phyloP scores from a whole-genome alignment of 64 coral and sea anemone species.

The Hydrozoanthus tunicans region DNA sequence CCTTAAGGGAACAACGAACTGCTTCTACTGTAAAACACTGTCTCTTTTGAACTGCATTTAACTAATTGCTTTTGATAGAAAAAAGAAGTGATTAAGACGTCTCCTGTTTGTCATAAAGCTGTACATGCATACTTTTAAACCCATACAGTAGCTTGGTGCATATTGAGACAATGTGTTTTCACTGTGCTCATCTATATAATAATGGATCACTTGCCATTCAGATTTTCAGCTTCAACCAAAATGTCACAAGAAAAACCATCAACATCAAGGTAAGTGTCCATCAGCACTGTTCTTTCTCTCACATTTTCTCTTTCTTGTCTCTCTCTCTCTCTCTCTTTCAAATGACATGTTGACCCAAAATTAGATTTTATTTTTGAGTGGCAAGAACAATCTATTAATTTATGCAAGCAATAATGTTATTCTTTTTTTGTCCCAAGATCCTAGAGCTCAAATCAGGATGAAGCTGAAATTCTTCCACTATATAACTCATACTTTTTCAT shows the following conservation, averaged over 20 bases:
- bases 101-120: conserved; percentile 52
- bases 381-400: no score
- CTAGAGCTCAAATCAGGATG: conserved; percentile 48
- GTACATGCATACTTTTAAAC: background rate
- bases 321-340: conserved; percentile 22
- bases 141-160: conserved; percentile 25
- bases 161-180: conserved; percentile 17
- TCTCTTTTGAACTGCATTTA: no score
- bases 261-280: conserved; percentile 69
- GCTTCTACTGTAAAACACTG: conserved; percentile 53
- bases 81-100: conserved; percentile 58
- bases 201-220: conserved; percentile 29
- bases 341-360: no score
- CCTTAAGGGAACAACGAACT: conserved; percentile 57
- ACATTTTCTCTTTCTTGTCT: background rate
- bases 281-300: background rate
- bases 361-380: conserved; percentile 47
- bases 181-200: no score
- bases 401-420: no score
- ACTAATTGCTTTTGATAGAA: conserved; percentile 32
- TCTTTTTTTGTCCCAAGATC: conserved; percentile 33
- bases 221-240: conserved; percentile 65
- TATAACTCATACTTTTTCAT: conserved; percentile 69
- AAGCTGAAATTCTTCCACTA: conserved; percentile 38
- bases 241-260: conserved; percentile 66